Conservation (phyloP, 2,797 vertebrate species). For the Bufotes viridis region DNA sequence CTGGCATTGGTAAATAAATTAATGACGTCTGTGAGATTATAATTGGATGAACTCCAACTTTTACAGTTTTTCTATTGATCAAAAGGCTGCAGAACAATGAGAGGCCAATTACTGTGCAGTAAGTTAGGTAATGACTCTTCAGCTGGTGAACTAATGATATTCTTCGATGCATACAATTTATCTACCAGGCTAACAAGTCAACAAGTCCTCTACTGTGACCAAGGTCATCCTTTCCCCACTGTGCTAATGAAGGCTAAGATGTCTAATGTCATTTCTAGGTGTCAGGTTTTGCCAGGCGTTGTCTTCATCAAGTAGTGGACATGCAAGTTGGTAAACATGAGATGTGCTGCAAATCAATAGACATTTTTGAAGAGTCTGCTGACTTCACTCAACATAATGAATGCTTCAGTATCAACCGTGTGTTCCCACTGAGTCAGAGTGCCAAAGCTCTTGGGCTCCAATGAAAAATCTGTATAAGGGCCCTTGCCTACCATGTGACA, state of each 20-base stretch:
- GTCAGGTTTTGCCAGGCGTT: not conserved
- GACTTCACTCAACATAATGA: not conserved
- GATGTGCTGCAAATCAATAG: not conserved
- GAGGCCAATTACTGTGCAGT: constrained; percentile 5
- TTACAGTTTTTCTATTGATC: constrained; percentile 5
- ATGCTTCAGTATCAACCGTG: not conserved
- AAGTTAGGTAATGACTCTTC: not conserved
- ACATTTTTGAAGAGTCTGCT: not conserved
- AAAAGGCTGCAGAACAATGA: not conserved
- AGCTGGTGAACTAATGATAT: not conserved
- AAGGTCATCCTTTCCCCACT: too few relatives aligned
- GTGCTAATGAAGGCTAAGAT: not conserved
- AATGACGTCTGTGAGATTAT: constrained; percentile 6
- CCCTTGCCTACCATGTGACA: too few relatives aligned
- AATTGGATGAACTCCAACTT: constrained; percentile 17
- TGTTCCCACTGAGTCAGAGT: not conserved
- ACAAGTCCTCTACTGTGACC: not conserved
- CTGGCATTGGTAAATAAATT: constrained; percentile 2
- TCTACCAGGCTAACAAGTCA: not conserved
- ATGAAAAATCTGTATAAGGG: too few relatives aligned
- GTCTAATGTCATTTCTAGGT: not conserved
- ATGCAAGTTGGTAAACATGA: not conserved
- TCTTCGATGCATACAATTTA: not conserved
- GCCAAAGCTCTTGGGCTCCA: not conserved
- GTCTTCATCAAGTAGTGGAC: not conserved